Evolutionary conservation across 2,888 invertebrate species (phyloP).

Genomic region (Protonemura montana): DNA sequence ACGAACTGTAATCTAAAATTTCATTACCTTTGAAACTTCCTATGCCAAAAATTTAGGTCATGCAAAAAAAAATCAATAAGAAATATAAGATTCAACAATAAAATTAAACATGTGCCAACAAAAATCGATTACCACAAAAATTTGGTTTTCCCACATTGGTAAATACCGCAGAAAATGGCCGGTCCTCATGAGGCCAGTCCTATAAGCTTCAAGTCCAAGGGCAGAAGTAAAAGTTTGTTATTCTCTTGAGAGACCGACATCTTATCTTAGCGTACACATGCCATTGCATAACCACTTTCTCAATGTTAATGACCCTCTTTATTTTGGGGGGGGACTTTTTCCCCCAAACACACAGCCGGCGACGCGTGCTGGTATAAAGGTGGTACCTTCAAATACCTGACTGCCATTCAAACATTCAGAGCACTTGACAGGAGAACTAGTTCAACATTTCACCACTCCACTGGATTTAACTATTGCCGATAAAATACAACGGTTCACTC

Average conservation of each 20-base stretch:
- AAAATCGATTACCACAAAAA: slow-evolving; percentile 8
- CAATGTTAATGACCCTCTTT: slow-evolving; percentile 34
- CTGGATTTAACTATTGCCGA: background rate
- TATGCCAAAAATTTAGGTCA: background rate
- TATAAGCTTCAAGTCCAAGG: slow-evolving; percentile 26
- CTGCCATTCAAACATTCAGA: background rate
- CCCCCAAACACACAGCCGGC: background rate
- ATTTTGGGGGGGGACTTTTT: slow-evolving; percentile 1
- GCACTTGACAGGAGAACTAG: background rate
- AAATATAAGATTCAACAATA: background rate
- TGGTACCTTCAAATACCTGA: background rate
- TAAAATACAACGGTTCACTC: background rate
- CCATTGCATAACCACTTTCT: slow-evolving; percentile 27
- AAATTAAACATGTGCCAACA: background rate
- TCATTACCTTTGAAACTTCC: background rate
- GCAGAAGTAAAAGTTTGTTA: slow-evolving; percentile 38
- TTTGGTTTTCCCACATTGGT: slow-evolving; percentile 17
- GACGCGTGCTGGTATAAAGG: background rate
- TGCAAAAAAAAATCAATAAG: background rate
- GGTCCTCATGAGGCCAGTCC: background rate
- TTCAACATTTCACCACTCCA: background rate
- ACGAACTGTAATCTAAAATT: background rate
- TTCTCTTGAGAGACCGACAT: background rate
- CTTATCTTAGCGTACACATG: background rate
- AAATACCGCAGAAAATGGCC: background rate